Conservation (phyloP, 2,113 vertebrate genomes). For the Paraplagusia blochii region DNA sequence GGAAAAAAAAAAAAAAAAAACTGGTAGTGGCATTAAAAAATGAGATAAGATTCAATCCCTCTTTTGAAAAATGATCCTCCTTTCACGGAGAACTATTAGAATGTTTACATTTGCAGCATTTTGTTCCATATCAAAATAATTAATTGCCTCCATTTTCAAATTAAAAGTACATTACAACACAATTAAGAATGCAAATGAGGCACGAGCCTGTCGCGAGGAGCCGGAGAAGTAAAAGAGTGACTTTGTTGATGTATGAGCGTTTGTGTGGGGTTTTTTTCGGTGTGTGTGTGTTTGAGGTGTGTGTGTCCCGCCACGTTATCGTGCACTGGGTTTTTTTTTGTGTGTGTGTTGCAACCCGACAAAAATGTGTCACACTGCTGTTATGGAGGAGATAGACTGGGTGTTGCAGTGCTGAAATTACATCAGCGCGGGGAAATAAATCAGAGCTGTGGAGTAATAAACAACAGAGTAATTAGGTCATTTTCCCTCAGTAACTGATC, state of each 20-base stretch:
- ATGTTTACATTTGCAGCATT: constrained; percentile 81
- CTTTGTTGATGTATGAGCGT: constrained; percentile 65
- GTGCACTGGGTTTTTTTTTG: constrained; percentile 40
- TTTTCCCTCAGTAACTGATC: constrained; percentile 49
- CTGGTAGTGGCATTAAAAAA: constrained; percentile 57
- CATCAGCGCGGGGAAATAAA: constrained; percentile 59
- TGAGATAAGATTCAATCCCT: constrained; percentile 71
- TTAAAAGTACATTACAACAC: constrained; percentile 82
- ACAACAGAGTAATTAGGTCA: constrained; percentile 67
- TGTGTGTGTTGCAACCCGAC: constrained; percentile 34
- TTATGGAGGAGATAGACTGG: constrained; percentile 50
- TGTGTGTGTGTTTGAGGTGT: constrained; percentile 63
- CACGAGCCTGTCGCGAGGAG: constrained; percentile 59
- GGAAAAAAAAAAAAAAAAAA: too few relatives aligned
- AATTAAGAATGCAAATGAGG: constrained; percentile 81
- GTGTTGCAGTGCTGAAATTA: constrained; percentile 58
- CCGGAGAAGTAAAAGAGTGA: constrained; percentile 64
- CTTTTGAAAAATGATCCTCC: constrained; percentile 75
- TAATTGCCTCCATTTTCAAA: constrained; percentile 80
- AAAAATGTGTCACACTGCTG: constrained; percentile 19
- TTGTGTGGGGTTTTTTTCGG: constrained; percentile 34
- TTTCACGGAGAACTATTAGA: constrained; percentile 76
- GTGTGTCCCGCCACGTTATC: constrained; percentile 59
- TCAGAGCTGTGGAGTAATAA: constrained; percentile 60
- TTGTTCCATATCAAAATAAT: constrained; percentile 80